Conservation (phyloP, 1,140 invertebrate species). For the Drusus annulatus region DNA sequence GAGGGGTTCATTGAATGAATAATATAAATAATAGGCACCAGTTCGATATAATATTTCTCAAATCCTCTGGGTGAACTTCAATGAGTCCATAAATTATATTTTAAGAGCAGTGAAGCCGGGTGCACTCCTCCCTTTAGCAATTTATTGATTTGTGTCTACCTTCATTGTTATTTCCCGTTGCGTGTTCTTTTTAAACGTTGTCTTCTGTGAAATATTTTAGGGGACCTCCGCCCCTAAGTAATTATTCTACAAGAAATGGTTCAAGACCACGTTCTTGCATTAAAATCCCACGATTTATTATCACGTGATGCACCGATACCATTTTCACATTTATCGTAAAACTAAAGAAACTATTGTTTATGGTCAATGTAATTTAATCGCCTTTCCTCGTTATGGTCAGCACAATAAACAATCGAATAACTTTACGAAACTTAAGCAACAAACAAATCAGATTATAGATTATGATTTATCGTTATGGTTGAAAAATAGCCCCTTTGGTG, state of each 20-base stretch:
- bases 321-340: constrained; percentile 8
- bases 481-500: too few relatives aligned
- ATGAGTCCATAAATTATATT: constrained; percentile 21
- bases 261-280: constrained; percentile 49
- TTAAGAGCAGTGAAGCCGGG: constrained; percentile 14
- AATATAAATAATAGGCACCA: too few relatives aligned
- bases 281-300: constrained; percentile 55
- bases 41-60: not conserved
- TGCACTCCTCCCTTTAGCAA: constrained; percentile 13
- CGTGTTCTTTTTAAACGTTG: constrained; percentile 47
- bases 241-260: constrained; percentile 35
- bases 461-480: not conserved
- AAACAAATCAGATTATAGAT: not conserved
- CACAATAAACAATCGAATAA: constrained; percentile 13
- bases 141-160: constrained; percentile 21
- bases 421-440: constrained; percentile 1
- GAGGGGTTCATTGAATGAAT: too few relatives aligned
- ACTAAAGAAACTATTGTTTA: constrained; percentile 43
- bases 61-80: not conserved
- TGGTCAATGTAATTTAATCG: constrained; percentile 41
- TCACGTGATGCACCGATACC: constrained; percentile 41
- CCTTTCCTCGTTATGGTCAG: constrained; percentile 19
- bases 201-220: constrained; percentile 30
- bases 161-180: constrained; percentile 36
- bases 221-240: constrained; percentile 7